Percentiles rank a stretch among this genome's conserved stretches.
phyloP scores from a whole-genome alignment of 1,140 invertebrate genomes.

The Neodiprion lecontei region DNA sequence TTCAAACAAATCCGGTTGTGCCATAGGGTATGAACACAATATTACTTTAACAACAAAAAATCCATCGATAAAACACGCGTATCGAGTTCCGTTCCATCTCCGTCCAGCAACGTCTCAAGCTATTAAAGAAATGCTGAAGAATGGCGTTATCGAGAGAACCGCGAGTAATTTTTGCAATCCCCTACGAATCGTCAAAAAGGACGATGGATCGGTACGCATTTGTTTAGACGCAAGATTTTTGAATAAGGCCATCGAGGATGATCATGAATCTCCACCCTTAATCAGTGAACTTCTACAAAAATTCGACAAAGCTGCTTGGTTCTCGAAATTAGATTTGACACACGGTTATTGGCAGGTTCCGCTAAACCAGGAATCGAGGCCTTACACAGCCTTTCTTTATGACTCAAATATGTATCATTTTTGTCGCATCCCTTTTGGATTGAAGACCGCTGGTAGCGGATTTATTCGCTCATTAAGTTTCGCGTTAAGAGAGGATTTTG shows the following conservation, averaged over 20 bases:
- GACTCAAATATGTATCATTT: not conserved
- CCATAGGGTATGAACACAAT: too few species aligned
- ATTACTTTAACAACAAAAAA: conserved; percentile 17
- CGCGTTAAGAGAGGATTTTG: conserved; percentile 17
- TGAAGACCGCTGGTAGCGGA: not conserved
- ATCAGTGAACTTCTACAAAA: conserved; percentile 9
- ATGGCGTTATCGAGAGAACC: conserved; percentile 32
- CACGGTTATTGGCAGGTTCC: conserved; percentile 35
- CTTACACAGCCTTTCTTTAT: conserved; percentile 31
- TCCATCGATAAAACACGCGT: not conserved
- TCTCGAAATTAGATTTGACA: conserved; percentile 30
- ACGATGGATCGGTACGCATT: conserved; percentile 14
- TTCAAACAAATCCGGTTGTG: too few species aligned
- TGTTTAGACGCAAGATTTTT: conserved; percentile 31
- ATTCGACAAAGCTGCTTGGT: conserved; percentile 1
- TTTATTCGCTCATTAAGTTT: conserved; percentile 4
- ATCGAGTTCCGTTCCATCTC: conserved; percentile 18
- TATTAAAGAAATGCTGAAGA: conserved; percentile 26
- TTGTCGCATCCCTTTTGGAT: conserved; percentile 28
- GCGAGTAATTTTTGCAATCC: conserved; percentile 42
- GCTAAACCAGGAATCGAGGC: conserved; percentile 9
- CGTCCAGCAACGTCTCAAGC: not conserved
- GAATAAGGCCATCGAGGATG: conserved; percentile 26
- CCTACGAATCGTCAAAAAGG: conserved; percentile 26
- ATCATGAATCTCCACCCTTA: conserved; percentile 15